Percentiles rank a stretch among this genome's conserved stretches.
These are phyloP conservation scores for Garrulus glandarius DNA, from an alignment of 2,797 vertebrate species.

Conservation along the genomic window DNA sequence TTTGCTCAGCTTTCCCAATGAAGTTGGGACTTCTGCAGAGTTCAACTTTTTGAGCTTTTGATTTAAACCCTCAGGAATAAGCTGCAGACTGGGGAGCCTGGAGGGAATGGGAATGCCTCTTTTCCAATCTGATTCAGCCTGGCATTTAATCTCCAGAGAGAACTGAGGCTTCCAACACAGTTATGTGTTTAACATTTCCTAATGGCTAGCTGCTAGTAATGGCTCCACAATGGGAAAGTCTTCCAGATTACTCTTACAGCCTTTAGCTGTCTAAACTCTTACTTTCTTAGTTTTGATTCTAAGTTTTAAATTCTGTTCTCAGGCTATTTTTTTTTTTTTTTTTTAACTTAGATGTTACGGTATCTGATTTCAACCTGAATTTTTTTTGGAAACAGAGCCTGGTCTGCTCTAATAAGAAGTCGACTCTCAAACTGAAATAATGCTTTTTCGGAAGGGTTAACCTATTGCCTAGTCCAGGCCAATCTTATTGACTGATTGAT, in stretches of 20 bases:
- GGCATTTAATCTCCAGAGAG: conserved; percentile 54
- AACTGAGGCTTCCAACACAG: background rate
- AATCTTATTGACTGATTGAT: background rate
- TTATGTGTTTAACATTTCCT: conserved; percentile 43
- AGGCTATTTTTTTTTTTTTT: background rate
- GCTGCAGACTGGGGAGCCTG: background rate
- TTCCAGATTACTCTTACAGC: background rate
- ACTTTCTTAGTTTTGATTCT: background rate
- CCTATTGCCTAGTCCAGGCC: background rate
- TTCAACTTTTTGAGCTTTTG: conserved; percentile 8
- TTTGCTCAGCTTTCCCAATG: background rate
- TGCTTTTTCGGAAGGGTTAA: background rate
- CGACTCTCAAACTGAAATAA: background rate
- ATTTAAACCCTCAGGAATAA: background rate
- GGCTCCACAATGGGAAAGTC: background rate
- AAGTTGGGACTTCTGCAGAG: background rate
- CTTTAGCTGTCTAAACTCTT: background rate
- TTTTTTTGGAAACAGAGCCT: background rate
- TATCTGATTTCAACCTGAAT: background rate
- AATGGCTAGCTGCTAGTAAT: background rate
- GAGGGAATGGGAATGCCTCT: background rate
- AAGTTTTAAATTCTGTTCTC: background rate
- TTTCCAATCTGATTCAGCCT: conserved; percentile 30
- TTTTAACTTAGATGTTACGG: fast-evolving
- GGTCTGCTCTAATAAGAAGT: background rate